phyloP scores from a whole-genome alignment of 2,113 vertebrate genomes.

The Spilogale gracilis region DNA sequence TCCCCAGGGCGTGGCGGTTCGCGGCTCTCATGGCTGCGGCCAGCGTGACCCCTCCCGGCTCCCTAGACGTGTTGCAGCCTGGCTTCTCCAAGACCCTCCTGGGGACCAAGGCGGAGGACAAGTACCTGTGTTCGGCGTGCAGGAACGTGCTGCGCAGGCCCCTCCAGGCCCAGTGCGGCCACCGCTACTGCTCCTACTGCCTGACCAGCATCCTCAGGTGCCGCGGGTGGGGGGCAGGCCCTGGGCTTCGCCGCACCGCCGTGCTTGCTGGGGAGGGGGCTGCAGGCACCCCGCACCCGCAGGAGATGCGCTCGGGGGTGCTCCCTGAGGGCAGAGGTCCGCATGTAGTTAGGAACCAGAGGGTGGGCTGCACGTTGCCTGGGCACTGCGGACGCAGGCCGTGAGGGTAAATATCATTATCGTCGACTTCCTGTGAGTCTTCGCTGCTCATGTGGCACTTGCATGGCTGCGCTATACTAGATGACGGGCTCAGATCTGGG shows the following conservation, averaged over 20 bases:
- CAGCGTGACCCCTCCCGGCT: constrained; percentile 92
- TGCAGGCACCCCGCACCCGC: neutral
- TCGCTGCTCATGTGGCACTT: no score
- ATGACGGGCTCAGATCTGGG: accelerated
- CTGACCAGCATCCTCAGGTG: constrained; percentile 94
- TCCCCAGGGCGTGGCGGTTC: constrained; percentile 78
- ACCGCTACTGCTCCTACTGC: constrained; percentile 95
- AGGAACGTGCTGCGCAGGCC: constrained; percentile 93
- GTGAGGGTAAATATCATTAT: no score
- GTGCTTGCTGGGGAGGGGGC: neutral
- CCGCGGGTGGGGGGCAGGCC: accelerated
- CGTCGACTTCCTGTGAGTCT: no score
- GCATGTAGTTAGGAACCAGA: neutral
- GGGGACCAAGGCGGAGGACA: constrained; percentile 93
- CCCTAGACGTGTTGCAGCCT: constrained; percentile 92
- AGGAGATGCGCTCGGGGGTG: neutral
- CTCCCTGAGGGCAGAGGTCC: no score
- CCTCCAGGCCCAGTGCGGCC: constrained; percentile 95
- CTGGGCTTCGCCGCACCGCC: accelerated
- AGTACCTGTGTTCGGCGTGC: constrained; percentile 96
- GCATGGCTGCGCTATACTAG: no score
- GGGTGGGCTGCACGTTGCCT: no score
- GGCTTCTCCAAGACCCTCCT: constrained; percentile 94
- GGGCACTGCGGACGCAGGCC: no score
- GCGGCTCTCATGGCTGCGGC: constrained; percentile 89